Conservation (phyloP, 2,113 vertebrate species). For the Ibidorhyncha struthersii region DNA sequence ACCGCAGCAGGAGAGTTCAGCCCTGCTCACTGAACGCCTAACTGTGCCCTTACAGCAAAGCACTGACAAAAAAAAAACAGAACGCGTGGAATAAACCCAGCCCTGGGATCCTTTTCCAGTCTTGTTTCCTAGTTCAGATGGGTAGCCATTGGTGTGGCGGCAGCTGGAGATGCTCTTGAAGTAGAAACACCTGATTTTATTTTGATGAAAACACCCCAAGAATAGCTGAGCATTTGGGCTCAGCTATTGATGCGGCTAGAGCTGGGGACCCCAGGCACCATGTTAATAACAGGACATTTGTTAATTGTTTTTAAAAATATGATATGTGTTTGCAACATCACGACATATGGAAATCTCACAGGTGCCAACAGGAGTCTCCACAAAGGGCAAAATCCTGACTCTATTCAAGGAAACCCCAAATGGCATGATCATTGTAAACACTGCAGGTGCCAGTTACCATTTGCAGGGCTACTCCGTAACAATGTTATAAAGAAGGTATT, state of each 20-base stretch:
- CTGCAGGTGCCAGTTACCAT: background rate
- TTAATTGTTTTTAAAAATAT: background rate
- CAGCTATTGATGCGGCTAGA: background rate
- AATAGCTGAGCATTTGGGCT: background rate
- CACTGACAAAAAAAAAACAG: background rate
- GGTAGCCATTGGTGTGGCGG: background rate
- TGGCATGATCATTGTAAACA: rapidly evolving
- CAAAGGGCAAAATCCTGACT: background rate
- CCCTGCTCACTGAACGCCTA: background rate
- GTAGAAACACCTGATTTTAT: background rate
- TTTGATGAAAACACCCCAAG: background rate
- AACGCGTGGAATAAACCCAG: background rate
- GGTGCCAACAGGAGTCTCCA: background rate
- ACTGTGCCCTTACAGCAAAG: too few relatives aligned
- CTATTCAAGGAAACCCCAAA: background rate
- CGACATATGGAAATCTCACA: background rate
- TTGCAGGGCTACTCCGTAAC: background rate
- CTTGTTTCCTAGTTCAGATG: background rate
- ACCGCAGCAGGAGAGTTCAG: background rate
- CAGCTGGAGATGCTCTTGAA: background rate
- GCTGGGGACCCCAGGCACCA: background rate
- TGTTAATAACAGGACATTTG: background rate
- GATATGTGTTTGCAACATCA: background rate
- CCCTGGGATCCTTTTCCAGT: background rate
- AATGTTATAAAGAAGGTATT: background rate